Conservation (phyloP, 2,888 invertebrate genomes). For the Nebria brevicollis region DNA sequence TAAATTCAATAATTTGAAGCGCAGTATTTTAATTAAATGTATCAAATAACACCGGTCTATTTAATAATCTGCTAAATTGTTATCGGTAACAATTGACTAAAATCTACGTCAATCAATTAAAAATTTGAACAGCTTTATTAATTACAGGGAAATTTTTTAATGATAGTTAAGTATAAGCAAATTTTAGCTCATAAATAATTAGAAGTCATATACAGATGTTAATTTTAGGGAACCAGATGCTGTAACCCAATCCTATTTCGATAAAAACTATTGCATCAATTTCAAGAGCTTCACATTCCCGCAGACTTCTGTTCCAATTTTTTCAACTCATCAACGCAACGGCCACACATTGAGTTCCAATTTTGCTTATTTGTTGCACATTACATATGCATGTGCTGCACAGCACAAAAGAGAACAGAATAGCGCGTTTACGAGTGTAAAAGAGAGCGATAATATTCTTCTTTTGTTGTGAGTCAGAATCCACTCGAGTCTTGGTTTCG, state of each 20-base stretch:
- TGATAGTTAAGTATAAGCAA: no score
- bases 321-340: background rate
- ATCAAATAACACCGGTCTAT: no score
- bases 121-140: no score
- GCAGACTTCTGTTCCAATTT: background rate
- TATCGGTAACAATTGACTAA: no score
- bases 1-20: background rate
- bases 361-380: background rate
- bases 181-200: background rate
- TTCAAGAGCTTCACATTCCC: conserved; percentile 12
- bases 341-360: conserved; percentile 12
- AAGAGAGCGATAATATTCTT: conserved; percentile 30
- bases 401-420: conserved; percentile 2
- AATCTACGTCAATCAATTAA: no score
- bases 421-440: conserved; percentile 24
- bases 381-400: background rate
- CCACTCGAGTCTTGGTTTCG: conserved; percentile 32
- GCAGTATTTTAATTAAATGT: background rate
- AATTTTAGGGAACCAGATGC: background rate
- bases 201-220: background rate
- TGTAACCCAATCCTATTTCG: background rate
- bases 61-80: no score
- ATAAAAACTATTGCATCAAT: background rate
- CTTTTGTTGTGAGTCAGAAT: conserved; percentile 46
- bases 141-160: no score